Percentiles rank a stretch among this genome's conserved stretches.
Evolutionary conservation across 2,113 vertebrate genomes (phyloP).

Genomic region (Aldabrachelys gigantea): DNA sequence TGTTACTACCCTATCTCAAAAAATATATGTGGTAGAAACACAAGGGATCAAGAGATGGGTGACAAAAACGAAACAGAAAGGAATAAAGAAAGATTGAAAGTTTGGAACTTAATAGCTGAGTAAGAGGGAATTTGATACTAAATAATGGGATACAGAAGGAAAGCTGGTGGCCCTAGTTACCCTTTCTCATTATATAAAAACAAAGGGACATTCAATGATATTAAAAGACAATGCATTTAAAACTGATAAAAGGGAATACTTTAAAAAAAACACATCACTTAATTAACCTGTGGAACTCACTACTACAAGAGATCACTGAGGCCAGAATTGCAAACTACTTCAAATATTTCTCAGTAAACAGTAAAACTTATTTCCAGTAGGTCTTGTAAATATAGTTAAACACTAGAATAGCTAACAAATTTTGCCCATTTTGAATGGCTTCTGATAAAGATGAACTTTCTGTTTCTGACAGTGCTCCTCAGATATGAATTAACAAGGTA

Average conservation of each 20-base stretch:
- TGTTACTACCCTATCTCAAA: not conserved
- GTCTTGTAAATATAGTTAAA: too few species aligned
- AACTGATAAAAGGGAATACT: not conserved
- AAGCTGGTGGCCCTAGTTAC: not conserved
- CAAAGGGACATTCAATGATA: not conserved
- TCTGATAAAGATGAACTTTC: not conserved
- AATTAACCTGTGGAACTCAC: not conserved
- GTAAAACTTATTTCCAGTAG: not conserved
- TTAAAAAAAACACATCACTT: not conserved
- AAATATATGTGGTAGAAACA: not conserved
- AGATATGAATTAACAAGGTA: not conserved
- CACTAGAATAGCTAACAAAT: too few species aligned
- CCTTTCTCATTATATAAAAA: not conserved
- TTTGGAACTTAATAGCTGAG: not conserved
- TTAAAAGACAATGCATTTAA: not conserved
- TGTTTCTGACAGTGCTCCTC: not conserved
- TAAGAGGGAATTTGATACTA: not conserved
- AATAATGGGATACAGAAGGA: not conserved
- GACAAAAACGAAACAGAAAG: not conserved
- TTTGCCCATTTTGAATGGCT: too few species aligned
- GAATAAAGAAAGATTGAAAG: not conserved
- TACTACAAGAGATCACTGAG: too few species aligned
- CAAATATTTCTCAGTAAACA: not conserved
- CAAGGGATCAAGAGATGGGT: not conserved
- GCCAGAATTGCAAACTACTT: not conserved